Base-by-base conservation (phyloP, 1,140 invertebrate species). In the Drosophila kurseongensis region DNA sequence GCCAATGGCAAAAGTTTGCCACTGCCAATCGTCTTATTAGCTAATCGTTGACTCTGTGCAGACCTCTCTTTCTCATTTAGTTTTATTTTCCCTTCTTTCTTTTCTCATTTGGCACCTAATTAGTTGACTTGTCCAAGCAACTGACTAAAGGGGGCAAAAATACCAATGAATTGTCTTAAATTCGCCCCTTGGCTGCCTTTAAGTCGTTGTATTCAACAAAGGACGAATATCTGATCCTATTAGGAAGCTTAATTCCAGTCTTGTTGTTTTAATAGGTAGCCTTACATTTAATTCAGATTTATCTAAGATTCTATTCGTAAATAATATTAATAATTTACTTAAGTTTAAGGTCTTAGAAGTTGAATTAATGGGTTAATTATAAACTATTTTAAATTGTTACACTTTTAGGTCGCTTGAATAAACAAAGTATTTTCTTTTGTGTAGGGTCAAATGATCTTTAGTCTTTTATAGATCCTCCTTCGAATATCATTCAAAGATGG, bases 1-100 rank as follows among this genome's bases (percentile, higher is more conserved):
- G 80, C 83, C 72, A 63, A 78, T 50, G 62, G 61, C 68, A 67
- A 89, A 88, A 88, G 76, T 88, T 88, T 89, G 57, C 67, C 67
- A 75, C 78, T 69, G 65, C 57, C 62, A 66, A 63, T 65, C 78
- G 67, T 66, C 74, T 68, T 65, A 80, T 86, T 88, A 82, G 83
- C 83, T 86, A 86, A 86, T 86, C 83, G 78, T 77, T 84, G 75
- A 71, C 75, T 79, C 69, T 48, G 38, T 51, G 27, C 40, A 35
- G n/a, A 4, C 36, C 35, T 10, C n/a, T 16, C 32, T 29, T 29
- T 38, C 42, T 8, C 58, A 44, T 67, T 65, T 68, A 23, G 27
- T 51, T 41, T 67, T 41, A 51, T 60, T 73, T 61, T 74, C 1
- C 32, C 38, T 58, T 16, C 47, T 57, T 56, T 75, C 73, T 76